These are phyloP conservation scores for Takifugu bimaculatus DNA, from an alignment of 2,113 vertebrate genomes.

Conservation along the genomic window DNA sequence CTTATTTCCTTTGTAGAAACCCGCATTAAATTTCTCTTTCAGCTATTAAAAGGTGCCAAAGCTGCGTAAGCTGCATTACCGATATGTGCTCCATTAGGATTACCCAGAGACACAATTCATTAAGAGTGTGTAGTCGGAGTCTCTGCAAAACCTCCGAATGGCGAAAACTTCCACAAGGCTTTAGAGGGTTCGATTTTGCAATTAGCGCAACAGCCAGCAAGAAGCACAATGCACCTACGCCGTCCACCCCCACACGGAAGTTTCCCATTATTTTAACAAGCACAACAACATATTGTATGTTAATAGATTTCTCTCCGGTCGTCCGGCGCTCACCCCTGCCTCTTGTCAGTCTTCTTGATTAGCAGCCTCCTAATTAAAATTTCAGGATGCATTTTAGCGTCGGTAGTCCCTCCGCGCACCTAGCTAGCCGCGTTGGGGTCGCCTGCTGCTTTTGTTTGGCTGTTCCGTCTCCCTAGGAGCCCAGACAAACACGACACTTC, in stretches of 20 bases:
- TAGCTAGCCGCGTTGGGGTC: conserved; percentile 24
- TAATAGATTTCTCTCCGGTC: conserved; percentile 68
- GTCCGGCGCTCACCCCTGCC: conserved; percentile 50
- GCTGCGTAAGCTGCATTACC: conserved; percentile 59
- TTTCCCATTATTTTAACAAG: conserved; percentile 76
- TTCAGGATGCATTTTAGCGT: conserved; percentile 49
- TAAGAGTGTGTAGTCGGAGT: conserved; percentile 52
- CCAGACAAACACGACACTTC: conserved; percentile 20
- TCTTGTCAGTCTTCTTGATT: conserved; percentile 68
- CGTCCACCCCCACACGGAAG: conserved; percentile 42
- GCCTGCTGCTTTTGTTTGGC: conserved; percentile 9
- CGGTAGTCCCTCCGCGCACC: conserved; percentile 56
- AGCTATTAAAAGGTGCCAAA: conserved; percentile 67
- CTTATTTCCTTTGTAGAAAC: conserved; percentile 68
- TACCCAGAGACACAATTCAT: conserved; percentile 61
- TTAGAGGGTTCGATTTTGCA: conserved; percentile 58
- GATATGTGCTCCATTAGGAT: conserved; percentile 72
- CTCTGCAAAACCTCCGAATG: conserved; percentile 56
- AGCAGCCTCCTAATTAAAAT: conserved; percentile 66
- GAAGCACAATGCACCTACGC: conserved; percentile 63
- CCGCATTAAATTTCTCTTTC: conserved; percentile 64
- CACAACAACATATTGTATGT: conserved; percentile 63
- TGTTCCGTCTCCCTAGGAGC: conserved; percentile 32
- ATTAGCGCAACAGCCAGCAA: conserved; percentile 62
- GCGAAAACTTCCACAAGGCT: conserved; percentile 57